Conservation (phyloP, 1,140 invertebrate species). For the Cotesia vestalis region DNA sequence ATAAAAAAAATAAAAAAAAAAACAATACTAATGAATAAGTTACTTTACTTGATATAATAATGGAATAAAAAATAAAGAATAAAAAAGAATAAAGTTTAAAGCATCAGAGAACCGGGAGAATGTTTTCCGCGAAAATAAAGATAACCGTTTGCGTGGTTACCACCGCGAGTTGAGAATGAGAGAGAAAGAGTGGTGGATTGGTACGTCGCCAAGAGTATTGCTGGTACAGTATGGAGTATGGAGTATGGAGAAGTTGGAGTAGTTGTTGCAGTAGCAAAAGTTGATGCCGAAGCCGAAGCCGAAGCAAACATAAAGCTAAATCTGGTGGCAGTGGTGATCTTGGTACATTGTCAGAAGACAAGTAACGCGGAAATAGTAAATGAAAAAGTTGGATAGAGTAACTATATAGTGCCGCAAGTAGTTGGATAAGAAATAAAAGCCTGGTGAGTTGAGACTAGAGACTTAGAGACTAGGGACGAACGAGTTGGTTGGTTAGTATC, state of each 20-base stretch:
- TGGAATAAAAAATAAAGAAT: not conserved
- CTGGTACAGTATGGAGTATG: not conserved
- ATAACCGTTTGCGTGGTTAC: conserved; percentile 21
- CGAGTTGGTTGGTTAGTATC: conserved; percentile 5
- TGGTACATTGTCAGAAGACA: conserved; percentile 11
- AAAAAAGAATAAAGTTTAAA: not conserved
- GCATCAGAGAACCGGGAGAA: conserved; percentile 9
- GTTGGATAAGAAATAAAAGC: too few relatives aligned
- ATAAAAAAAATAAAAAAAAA: not conserved
- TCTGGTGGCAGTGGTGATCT: not conserved
- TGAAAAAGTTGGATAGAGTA: conserved; percentile 11
- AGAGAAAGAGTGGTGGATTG: not conserved
- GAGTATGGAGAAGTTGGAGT: too few relatives aligned
- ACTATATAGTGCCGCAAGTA: not conserved
- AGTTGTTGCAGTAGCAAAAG: not conserved
- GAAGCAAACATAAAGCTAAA: too few relatives aligned
- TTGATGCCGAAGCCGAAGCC: too few relatives aligned
- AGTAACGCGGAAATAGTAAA: not conserved
- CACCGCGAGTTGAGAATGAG: not conserved
- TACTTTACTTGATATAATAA: too few relatives aligned
- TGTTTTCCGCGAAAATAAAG: conserved; percentile 21
- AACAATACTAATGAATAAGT: not conserved
- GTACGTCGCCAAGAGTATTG: not conserved
- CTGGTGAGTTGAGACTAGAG: not conserved
- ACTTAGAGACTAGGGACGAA: not conserved